A percentile compares a stretch with the other conserved stretches of the same genome.
phyloP scores from a whole-genome alignment of 1,140 invertebrate genomes.

The Lepidurus couesii region DNA sequence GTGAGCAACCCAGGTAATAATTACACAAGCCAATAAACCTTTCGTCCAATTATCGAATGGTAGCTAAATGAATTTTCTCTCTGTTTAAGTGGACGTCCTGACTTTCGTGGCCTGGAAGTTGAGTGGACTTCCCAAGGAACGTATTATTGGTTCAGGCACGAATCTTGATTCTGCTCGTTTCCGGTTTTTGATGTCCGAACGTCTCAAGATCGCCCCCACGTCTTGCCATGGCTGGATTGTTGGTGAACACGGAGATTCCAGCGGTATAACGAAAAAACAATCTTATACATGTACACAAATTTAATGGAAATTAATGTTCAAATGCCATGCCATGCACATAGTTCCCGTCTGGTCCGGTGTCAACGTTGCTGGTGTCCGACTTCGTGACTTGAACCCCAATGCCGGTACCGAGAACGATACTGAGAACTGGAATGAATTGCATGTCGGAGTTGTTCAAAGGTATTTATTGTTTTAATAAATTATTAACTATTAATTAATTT shows the following conservation, averaged over 20 bases:
- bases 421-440: constrained; percentile 71
- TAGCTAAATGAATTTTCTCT: background rate
- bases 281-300: background rate
- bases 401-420: constrained; percentile 64
- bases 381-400: constrained; percentile 67
- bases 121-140: constrained; percentile 75
- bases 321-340: constrained; percentile 43
- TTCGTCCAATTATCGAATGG: background rate
- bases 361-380: constrained; percentile 77
- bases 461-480: constrained; percentile 39
- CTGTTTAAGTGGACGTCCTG: constrained; percentile 65
- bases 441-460: constrained; percentile 68
- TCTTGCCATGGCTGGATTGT: constrained; percentile 86
- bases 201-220: constrained; percentile 67
- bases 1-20: constrained; percentile 73
- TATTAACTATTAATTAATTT: background rate
- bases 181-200: constrained; percentile 78
- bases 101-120: constrained; percentile 91
- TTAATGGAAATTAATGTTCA: background rate
- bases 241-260: constrained; percentile 75
- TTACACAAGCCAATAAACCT: constrained; percentile 22
- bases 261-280: constrained; percentile 49
- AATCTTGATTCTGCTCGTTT: constrained; percentile 86
- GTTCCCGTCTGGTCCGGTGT: constrained; percentile 90
- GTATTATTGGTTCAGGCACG: constrained; percentile 83